phyloP scores from a whole-genome alignment of 1,140 invertebrate genomes.

The Limonius californicus region DNA sequence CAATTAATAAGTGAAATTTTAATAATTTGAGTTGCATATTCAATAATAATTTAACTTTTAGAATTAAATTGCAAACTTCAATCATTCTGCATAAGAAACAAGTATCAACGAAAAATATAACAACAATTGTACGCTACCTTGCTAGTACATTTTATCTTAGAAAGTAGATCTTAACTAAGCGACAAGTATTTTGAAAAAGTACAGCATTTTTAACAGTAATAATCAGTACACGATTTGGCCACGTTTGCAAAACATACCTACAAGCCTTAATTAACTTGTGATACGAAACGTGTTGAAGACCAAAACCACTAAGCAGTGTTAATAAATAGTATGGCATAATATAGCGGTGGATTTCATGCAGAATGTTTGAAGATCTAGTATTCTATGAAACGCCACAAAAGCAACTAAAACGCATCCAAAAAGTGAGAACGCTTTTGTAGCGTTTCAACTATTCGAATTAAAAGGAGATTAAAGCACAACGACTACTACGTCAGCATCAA shows the following conservation, averaged over 20 bases:
- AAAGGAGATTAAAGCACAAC: constrained; percentile 27
- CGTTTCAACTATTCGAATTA: constrained; percentile 14
- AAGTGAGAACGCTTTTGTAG: background rate
- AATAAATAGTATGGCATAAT: constrained; percentile 25
- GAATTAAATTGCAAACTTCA: constrained; percentile 1
- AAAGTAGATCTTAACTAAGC: too few relatives aligned
- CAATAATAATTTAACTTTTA: background rate
- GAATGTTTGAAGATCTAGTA: constrained; percentile 54
- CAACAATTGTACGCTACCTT: background rate
- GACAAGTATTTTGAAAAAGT: background rate
- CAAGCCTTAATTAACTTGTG: background rate
- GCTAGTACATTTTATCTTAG: constrained; percentile 6
- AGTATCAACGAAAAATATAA: too few relatives aligned
- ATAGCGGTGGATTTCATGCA: constrained; percentile 50
- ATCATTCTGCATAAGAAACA: constrained; percentile 15
- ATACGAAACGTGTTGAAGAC: constrained; percentile 23
- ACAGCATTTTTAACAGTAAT: background rate
- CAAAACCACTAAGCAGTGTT: constrained; percentile 44
- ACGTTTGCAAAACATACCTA: constrained; percentile 1
- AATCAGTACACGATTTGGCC: background rate
- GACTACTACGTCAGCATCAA: constrained; percentile 29
- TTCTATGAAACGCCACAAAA: constrained; percentile 14
- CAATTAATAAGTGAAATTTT: background rate
- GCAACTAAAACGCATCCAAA: background rate
- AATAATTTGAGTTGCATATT: background rate